Conservation (phyloP, 2,113 vertebrate genomes). For the Menura novaehollandiae region DNA sequence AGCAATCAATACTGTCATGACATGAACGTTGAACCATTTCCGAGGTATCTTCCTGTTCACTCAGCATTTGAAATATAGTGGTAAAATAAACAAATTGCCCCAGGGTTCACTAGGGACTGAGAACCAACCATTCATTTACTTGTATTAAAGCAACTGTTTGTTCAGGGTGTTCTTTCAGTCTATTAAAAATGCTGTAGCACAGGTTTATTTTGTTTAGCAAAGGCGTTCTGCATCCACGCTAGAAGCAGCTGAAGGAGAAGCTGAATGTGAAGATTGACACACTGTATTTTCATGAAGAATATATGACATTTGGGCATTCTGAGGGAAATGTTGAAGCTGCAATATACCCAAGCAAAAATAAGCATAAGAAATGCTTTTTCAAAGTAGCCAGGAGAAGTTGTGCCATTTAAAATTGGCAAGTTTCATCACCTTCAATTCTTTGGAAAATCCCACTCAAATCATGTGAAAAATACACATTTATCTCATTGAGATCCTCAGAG, state of each 20-base stretch:
- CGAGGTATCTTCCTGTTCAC: neutral
- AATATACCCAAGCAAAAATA: neutral
- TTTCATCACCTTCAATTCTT: neutral
- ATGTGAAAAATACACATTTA: neutral
- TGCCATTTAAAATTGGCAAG: neutral
- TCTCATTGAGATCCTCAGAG: neutral
- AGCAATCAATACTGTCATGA: neutral
- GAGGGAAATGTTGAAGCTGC: neutral
- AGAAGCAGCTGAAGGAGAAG: neutral
- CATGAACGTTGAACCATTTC: neutral
- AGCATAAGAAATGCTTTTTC: neutral
- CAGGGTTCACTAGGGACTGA: neutral
- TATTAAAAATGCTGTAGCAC: neutral
- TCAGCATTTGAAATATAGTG: neutral
- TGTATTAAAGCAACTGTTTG: neutral
- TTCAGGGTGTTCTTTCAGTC: neutral
- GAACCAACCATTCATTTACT: neutral
- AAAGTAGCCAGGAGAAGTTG: neutral
- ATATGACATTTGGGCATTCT: neutral
- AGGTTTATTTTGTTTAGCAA: neutral
- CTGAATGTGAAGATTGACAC: neutral
- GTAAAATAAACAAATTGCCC: neutral
- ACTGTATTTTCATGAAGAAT: neutral
- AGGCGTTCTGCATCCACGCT: neutral
- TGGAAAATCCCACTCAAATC: neutral